A percentile compares a stretch with the other conserved stretches of the same genome.
Evolutionary conservation across 2,797 vertebrate genomes (phyloP).

Genomic region (Peromyscus aztecus): DNA sequence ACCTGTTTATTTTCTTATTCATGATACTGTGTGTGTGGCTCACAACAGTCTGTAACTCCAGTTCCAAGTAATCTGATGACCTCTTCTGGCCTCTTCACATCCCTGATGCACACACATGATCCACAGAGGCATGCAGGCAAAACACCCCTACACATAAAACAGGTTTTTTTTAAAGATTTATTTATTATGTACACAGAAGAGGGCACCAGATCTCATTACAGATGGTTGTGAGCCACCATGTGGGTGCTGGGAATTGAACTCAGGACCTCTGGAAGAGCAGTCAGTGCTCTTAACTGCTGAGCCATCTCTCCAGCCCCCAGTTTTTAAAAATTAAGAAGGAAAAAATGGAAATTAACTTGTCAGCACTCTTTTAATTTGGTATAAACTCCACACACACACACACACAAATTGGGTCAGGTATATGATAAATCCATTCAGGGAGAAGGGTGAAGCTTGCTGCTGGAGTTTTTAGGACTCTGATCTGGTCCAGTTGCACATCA

Average conservation of each 20-base stretch:
- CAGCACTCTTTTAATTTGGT: not conserved
- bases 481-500: not conserved
- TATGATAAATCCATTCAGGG: not conserved
- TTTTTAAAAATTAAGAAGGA: not conserved
- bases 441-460: not conserved
- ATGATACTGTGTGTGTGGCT: not conserved
- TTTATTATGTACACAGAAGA: too few species aligned
- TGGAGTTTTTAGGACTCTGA: constrained; percentile 9
- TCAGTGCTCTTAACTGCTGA: too few species aligned
- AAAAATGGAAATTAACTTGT: constrained; percentile 28
- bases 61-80: not conserved
- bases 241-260: too few species aligned
- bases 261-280: too few species aligned
- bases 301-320: too few species aligned
- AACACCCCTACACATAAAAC: not conserved
- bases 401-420: not conserved
- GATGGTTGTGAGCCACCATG: too few species aligned
- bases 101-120: not conserved
- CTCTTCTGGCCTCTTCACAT: too few species aligned
- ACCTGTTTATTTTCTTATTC: not conserved
- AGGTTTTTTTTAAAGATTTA: too few species aligned
- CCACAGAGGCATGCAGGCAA: not conserved
- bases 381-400: not conserved
- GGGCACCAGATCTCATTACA: too few species aligned
- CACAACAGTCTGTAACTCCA: not conserved